phyloP scores from a whole-genome alignment of 37 sponge, comb jelly and placozoan genomes.

The Tethya wilhelma region DNA sequence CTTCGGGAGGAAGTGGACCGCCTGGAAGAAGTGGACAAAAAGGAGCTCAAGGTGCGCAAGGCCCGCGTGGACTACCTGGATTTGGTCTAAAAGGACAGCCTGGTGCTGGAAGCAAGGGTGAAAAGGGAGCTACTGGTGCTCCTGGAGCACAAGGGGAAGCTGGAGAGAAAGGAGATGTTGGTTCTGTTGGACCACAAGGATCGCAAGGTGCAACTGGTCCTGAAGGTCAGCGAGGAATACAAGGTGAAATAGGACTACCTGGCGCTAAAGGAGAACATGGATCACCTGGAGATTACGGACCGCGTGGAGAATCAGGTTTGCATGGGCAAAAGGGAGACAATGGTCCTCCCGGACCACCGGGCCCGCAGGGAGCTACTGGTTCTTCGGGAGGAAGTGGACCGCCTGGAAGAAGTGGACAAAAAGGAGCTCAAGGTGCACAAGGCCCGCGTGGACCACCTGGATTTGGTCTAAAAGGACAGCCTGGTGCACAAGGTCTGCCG shows the following conservation, averaged over 20 bases:
- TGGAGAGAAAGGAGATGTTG: background rate
- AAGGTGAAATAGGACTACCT: background rate
- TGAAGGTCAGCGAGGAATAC: background rate
- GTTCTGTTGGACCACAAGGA: background rate
- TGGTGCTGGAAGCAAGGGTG: background rate
- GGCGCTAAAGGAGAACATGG: background rate
- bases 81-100: background rate
- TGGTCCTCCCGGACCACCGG: too few relatives aligned
- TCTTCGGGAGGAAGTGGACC: too few relatives aligned
- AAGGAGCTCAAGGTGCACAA: too few relatives aligned
- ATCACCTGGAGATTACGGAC: background rate
- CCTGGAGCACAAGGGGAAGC: background rate
- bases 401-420: too few relatives aligned
- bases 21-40: background rate
- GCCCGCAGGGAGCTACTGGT: too few relatives aligned
- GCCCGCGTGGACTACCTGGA: constrained; percentile 4
- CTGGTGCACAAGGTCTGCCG: too few relatives aligned
- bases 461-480: too few relatives aligned
- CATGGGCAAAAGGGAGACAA: too few relatives aligned
- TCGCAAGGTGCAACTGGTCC: background rate
- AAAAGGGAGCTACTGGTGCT: background rate
- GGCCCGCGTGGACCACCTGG: too few relatives aligned
- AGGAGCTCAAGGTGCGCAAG: background rate
- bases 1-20: constrained; percentile 6
- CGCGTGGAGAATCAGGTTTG: constrained; percentile 10